Evolutionary conservation across 2,888 invertebrate genomes (phyloP).

Genomic region (Diaphora mendica): DNA sequence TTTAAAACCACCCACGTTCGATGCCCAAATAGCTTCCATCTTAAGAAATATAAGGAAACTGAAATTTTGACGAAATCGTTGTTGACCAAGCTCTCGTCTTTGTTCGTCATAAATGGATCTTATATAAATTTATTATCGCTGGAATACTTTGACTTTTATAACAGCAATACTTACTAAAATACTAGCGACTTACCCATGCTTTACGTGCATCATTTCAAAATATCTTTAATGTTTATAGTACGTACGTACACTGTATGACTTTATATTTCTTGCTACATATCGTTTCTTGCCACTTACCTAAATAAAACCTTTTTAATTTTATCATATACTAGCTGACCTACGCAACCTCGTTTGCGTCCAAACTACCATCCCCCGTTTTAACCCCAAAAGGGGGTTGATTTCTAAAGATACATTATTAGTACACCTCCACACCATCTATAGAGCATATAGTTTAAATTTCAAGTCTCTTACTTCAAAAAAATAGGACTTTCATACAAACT

Average conservation of each 20-base stretch:
- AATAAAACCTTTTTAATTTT: too few relatives aligned
- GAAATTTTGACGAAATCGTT: not conserved
- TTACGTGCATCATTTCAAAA: not conserved
- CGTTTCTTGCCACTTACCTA: too few relatives aligned
- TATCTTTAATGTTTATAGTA: not conserved
- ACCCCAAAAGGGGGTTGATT: too few relatives aligned
- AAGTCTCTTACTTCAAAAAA: too few relatives aligned
- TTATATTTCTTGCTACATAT: too few relatives aligned
- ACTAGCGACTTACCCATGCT: not conserved
- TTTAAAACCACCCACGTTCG: not conserved
- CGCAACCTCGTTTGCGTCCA: too few relatives aligned
- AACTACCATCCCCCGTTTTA: too few relatives aligned
- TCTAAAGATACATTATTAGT: too few relatives aligned
- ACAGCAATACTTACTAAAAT: not conserved
- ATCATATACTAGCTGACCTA: too few relatives aligned
- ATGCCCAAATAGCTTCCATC: not conserved
- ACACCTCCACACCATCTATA: too few relatives aligned
- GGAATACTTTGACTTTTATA: not conserved
- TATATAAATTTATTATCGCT: not conserved
- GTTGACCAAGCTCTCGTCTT: conserved; percentile 5
- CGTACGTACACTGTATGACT: not conserved
- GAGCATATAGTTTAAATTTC: too few relatives aligned
- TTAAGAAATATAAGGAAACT: conserved; percentile 6
- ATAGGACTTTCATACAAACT: too few relatives aligned
- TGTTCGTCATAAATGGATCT: conserved; percentile 6